Base-by-base conservation (phyloP, 2,113 vertebrate genomes). In the Struthio camelus region DNA sequence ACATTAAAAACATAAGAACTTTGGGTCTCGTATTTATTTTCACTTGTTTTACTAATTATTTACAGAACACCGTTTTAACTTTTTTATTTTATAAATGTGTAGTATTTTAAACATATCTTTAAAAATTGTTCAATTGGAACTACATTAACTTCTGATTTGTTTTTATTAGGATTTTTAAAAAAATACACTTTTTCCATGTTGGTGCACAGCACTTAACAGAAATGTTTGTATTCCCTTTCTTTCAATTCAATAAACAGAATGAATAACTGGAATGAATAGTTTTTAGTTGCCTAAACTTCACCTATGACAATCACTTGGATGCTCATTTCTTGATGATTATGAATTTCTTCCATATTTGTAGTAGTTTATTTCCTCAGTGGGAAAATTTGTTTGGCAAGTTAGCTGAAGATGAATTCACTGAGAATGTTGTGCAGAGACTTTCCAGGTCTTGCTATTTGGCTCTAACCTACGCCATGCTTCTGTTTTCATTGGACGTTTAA, bases 1-100 rank as follows among this genome's bases (percentile, higher is more conserved):
- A 99, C 99, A 99, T 99, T 99, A 99, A 99, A 97, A 99, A 98
- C 99, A 98, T 99, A 99, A 99, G 98, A 99, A 98, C 97, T 98
- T 98, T 98, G 98, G 98, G 98, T 98, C 98, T 99, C 97, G 96
- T 98, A 98, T 98, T 99, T 98, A 98, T 98, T 99, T 98, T 98
- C 98, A 98, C 96, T 96, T 97, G 96, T 98, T 98, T 97, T 98
- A 98, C 97, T 98, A 98, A 98, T 97, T 98, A 98, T 98, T 98
- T 98, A 98, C 98, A 96, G 97, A 97, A 98, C 98, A 98, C 96
- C 78, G 28, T 98, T 97, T 98, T 97, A 98, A 97, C 97, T 98
- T 98, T 97, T 97, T 98, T 97, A 96, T 98, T 98, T 98, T 98
- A 97, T 98, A 98, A 98, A 98, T 98, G 96, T 98, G 96, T 98